These are phyloP conservation scores for Miniopterus natalensis DNA, from an alignment of 2,113 vertebrate genomes.

Conservation along the genomic window DNA sequence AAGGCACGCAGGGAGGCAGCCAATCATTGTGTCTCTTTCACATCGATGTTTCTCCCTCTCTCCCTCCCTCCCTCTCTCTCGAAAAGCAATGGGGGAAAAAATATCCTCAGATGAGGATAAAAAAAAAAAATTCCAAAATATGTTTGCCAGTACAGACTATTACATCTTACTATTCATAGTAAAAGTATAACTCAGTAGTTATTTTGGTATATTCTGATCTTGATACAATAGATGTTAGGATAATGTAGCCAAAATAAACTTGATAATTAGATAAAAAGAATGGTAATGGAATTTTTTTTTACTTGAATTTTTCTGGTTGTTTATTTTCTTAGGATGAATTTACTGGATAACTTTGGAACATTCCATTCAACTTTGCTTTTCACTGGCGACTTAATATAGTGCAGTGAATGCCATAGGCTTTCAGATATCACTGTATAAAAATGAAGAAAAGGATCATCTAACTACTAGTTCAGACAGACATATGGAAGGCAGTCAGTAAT, in stretches of 20 bases:
- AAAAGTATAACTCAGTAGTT: slow-evolving; percentile 25
- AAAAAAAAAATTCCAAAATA: not conserved
- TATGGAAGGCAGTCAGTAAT: not conserved
- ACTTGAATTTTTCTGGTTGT: slow-evolving; percentile 40
- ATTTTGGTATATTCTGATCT: slow-evolving; percentile 36
- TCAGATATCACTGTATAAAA: slow-evolving; percentile 39
- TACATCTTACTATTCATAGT: slow-evolving; percentile 47
- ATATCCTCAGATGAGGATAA: too few species aligned
- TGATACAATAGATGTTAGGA: not conserved
- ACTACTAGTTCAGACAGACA: not conserved
- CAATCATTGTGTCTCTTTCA: too few species aligned
- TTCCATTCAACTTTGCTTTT: slow-evolving; percentile 58
- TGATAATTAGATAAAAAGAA: slow-evolving; percentile 40
- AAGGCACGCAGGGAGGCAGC: too few species aligned
- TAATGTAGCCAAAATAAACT: slow-evolving; percentile 37
- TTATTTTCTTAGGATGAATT: slow-evolving; percentile 57
- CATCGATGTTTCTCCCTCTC: too few species aligned
- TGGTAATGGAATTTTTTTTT: slow-evolving; percentile 6
- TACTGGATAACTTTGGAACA: slow-evolving; percentile 41
- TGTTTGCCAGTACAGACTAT: not conserved
- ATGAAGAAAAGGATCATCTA: slow-evolving; percentile 30
- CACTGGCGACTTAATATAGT: not conserved
- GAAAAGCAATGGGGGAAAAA: too few species aligned
- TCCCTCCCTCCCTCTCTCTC: too few species aligned
- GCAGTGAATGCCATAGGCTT: not conserved